Conservation (phyloP, 2,888 invertebrate species). For the Allacma fusca region DNA sequence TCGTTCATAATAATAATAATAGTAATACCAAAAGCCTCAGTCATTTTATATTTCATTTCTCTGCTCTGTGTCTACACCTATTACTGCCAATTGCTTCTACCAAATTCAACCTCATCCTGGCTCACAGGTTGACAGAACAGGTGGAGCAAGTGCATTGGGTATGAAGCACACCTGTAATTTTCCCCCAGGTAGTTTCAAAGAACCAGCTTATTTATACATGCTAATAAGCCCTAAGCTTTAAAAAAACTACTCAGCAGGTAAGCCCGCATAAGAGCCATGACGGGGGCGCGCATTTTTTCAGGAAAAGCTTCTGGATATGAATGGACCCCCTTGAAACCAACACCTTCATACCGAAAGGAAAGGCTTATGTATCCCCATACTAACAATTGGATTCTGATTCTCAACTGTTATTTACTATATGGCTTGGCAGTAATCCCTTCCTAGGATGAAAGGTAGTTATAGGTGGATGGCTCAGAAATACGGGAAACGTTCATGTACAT, state of each 20-base stretch:
- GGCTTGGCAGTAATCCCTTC: background rate
- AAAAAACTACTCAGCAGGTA: background rate
- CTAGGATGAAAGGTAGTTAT: background rate
- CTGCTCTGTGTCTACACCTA: background rate
- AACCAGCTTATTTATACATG: background rate
- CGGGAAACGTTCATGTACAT: too few relatives aligned
- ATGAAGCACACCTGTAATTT: background rate
- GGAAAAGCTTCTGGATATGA: slow-evolving; percentile 14
- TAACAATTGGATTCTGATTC: background rate
- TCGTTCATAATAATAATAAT: too few relatives aligned
- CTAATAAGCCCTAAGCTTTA: background rate
- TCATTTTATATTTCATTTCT: too few relatives aligned
- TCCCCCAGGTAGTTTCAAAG: background rate
- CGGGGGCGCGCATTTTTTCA: background rate
- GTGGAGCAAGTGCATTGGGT: background rate
- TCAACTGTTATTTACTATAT: background rate
- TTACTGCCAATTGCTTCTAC: background rate
- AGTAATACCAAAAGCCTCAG: too few relatives aligned
- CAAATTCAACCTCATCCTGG: background rate
- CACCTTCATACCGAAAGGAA: background rate
- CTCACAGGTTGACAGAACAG: slow-evolving; percentile 4
- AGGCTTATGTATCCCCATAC: background rate
- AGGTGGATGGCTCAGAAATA: background rate
- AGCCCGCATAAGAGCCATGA: background rate
- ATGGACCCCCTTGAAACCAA: slow-evolving; percentile 23